These are phyloP conservation scores for Oncopodura yosiiana DNA, from an alignment of 1,140 invertebrate genomes.

Conservation along the genomic window DNA sequence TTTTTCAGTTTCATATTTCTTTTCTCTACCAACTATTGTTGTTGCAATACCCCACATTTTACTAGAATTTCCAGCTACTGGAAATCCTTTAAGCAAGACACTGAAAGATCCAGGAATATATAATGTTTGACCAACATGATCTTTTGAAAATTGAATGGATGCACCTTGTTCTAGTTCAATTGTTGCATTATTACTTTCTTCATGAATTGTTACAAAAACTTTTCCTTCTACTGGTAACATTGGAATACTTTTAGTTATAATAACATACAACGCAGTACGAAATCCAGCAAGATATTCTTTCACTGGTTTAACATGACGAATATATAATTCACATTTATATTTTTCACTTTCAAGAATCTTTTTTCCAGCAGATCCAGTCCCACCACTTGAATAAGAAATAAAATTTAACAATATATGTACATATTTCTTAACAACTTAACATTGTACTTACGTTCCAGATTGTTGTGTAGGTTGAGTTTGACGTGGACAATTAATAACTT, in stretches of 20 bases:
- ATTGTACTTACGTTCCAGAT: too few species aligned
- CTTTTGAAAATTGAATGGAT: neutral
- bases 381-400: too few species aligned
- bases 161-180: too few species aligned
- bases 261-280: neutral
- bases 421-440: too few species aligned
- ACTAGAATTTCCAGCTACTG: too few species aligned
- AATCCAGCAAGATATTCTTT: conserved; percentile 4
- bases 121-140: conserved; percentile 2
- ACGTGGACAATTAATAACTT: too few species aligned
- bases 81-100: neutral
- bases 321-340: conserved; percentile 10
- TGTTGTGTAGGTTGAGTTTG: too few species aligned
- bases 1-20: too few species aligned
- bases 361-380: neutral
- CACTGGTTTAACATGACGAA: conserved; percentile 7
- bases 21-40: too few species aligned
- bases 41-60: too few species aligned
- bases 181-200: neutral
- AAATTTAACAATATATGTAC: too few species aligned
- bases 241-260: conserved; percentile 2
- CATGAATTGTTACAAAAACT: neutral
- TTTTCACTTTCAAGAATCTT: neutral
- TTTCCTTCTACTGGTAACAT: neutral
- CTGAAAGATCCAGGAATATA: conserved; percentile 16